phyloP scores from a whole-genome alignment of 2,113 vertebrate species.

The Calonectris borealis region DNA sequence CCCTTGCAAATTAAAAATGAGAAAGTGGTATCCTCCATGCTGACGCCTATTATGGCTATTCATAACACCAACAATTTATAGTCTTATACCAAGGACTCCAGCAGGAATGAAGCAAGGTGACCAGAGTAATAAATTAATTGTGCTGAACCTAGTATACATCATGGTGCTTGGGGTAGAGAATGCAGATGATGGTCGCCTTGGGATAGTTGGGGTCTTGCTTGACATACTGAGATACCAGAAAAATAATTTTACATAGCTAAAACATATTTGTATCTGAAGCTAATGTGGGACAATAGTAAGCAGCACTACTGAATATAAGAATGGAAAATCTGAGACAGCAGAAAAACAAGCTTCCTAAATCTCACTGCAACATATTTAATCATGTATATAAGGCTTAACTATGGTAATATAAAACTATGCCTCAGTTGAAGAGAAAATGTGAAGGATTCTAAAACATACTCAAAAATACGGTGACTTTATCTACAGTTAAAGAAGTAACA shows the following conservation, averaged over 20 bases:
- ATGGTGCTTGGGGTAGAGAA: not conserved
- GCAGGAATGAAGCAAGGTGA: slow-evolving; percentile 3
- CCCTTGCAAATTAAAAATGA: not conserved
- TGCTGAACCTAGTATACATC: not conserved
- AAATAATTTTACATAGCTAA: not conserved
- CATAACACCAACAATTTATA: not conserved
- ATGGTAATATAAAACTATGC: not conserved
- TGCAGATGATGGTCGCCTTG: not conserved
- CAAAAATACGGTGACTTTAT: not conserved
- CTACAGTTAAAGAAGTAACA: not conserved
- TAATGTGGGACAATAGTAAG: not conserved
- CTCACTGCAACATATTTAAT: not conserved
- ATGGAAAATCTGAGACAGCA: not conserved
- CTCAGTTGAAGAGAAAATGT: not conserved
- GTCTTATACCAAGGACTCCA: not conserved
- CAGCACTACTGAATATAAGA: not conserved
- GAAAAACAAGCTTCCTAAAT: not conserved
- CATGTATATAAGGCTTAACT: not conserved
- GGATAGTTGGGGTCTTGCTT: not conserved
- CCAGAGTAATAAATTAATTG: slow-evolving; percentile 9
- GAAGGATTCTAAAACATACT: not conserved
- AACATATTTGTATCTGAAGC: not conserved
- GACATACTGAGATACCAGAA: not conserved
- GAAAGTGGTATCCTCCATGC: not conserved
- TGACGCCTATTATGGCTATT: not conserved